Evolutionary conservation across 2,888 invertebrate species (phyloP), one percentile per base, ranked within the genome.

Genomic region (Galeopsomyia nigrocyanea): DNA sequence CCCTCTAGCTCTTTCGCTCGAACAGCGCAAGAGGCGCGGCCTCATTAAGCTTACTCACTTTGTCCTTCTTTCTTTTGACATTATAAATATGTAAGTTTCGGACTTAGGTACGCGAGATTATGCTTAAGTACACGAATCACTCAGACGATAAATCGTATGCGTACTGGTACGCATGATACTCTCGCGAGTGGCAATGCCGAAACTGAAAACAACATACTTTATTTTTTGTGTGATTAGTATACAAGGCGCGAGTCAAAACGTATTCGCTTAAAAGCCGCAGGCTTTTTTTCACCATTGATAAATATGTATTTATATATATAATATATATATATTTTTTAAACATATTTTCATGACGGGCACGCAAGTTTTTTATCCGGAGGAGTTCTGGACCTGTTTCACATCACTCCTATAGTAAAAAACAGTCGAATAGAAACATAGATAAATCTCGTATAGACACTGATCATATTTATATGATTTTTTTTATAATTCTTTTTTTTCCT

Each of bases 71-170:
- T 63, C 63, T 58, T 39, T 55, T 51, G 68, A 47, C 63, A 19
- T 53, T 67, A 39, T 71, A 66, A 53, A 63, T 58, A 53, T 58
- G 7, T 31, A 39, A 65, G 47, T 61, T 71, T 69, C 66, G 67
- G 67, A 64, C 58, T 73, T 65, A 61, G 62, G 53, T 64, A 70
- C 56, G 56, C 62, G 26, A 68, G 51, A 68, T 75, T 68, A 74
- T 73, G 61, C 49, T 75, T 75, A 74, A 78, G 75, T 78, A 76
- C 75, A 67, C 65, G 51, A 75, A 77, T 77, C 74, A 76, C 75
- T 76, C 50, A 55, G 58, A 73, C 50, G 31, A 64, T 71, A 63
- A 69, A 70, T 26, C 62, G 31, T 31, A 62, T 46, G 26, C 47
- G 47, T 46, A 62, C 22, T 17, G 31, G 21, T 58, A 58, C 58